Evolutionary conservation across 2,797 vertebrate genomes (phyloP).

Genomic region (Sebastes matsubarae): DNA sequence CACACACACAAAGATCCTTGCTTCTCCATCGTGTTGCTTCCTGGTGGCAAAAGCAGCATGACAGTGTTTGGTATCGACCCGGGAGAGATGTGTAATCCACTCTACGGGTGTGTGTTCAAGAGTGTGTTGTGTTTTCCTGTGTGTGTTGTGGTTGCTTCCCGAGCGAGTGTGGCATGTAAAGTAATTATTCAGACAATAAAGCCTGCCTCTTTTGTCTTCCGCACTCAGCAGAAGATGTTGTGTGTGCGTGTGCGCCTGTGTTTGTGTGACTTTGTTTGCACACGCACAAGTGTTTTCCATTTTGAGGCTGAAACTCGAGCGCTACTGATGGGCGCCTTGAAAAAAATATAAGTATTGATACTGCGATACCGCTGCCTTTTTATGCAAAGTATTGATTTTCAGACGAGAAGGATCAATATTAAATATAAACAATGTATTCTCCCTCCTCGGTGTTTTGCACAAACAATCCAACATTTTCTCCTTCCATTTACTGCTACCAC

Average conservation of each 20-base stretch:
- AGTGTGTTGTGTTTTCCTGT: conserved; percentile 34
- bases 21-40: conserved; percentile 26
- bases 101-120: conserved; percentile 34
- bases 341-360: conserved; percentile 25
- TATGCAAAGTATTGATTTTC: conserved; percentile 26
- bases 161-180: conserved; percentile 50
- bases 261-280: background rate
- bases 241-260: background rate
- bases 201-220: conserved; percentile 41
- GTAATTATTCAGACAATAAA: conserved; percentile 68
- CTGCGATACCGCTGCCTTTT: background rate
- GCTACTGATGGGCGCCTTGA: conserved; percentile 8
- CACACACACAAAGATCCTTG: background rate
- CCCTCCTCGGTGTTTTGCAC: background rate
- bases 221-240: conserved; percentile 3
- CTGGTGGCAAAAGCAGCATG: conserved; percentile 56
- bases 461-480: background rate
- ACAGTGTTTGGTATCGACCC: conserved; percentile 52
- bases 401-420: conserved; percentile 11
- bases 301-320: background rate
- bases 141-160: conserved; percentile 39
- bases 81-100: conserved; percentile 66
- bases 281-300: background rate
- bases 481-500: background rate
- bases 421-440: conserved; percentile 7